Evolutionary conservation across 2,113 vertebrate genomes (phyloP).

Genomic region (Scartelaos histophorus): DNA sequence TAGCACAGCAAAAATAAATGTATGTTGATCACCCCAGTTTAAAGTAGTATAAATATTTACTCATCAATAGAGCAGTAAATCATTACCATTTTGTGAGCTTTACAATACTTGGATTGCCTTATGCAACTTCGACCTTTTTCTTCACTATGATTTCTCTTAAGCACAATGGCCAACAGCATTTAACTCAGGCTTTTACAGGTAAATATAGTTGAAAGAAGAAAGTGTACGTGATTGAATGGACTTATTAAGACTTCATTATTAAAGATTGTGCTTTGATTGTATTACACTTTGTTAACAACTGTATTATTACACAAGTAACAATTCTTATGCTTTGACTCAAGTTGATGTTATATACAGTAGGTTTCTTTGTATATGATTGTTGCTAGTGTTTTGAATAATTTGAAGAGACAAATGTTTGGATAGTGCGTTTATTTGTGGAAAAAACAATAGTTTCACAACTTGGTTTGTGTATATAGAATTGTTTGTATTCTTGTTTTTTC

Average conservation of each 20-base stretch:
- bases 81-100: conserved; percentile 21
- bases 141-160: conserved; percentile 45
- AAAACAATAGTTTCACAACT: conserved; percentile 54
- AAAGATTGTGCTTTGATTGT: conserved; percentile 64
- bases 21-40: background rate
- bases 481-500: conserved; percentile 76
- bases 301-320: conserved; percentile 52
- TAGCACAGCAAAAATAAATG: background rate
- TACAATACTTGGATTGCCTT: conserved; percentile 61
- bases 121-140: conserved; percentile 52
- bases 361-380: conserved; percentile 35
- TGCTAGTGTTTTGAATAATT: conserved; percentile 36
- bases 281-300: conserved; percentile 55
- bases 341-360: conserved; percentile 1
- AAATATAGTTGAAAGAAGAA: conserved; percentile 5
- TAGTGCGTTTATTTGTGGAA: conserved; percentile 66
- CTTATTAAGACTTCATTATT: conserved; percentile 41
- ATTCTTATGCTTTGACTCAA: conserved; percentile 59
- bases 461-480: conserved; percentile 66
- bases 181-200: conserved; percentile 62
- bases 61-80: conserved; percentile 27
- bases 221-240: conserved; percentile 17
- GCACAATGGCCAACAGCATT: conserved; percentile 57
- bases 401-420: conserved; percentile 27
- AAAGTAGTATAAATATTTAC: conserved; percentile 23